These are phyloP conservation scores for Lutraria lutraria DNA, from an alignment of 2,888 invertebrate genomes.

Conservation along the genomic window DNA sequence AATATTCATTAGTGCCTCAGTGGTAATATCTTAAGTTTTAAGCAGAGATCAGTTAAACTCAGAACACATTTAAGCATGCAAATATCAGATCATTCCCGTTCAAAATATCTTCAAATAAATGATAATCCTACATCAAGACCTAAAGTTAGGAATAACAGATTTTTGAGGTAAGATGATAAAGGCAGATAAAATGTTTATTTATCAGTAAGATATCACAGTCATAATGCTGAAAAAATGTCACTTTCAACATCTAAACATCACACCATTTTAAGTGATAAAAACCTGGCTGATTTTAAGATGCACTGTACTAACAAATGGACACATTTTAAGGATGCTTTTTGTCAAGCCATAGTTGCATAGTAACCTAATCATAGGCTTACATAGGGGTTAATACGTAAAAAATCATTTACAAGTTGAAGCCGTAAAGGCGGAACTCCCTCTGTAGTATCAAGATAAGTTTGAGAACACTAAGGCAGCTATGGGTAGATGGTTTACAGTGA, in stretches of 20 bases:
- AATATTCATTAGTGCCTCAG: too few relatives aligned
- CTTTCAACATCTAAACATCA: conserved; percentile 1
- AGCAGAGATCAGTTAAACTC: too few relatives aligned
- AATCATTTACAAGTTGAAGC: background rate
- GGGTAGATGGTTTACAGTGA: background rate
- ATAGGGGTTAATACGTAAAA: background rate
- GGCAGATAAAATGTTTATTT: background rate
- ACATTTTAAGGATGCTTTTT: conserved; percentile 9
- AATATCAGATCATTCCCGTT: too few relatives aligned
- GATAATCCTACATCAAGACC: background rate
- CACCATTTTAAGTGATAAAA: conserved; percentile 18
- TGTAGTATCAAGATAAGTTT: conserved; percentile 1
- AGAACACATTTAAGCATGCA: too few relatives aligned
- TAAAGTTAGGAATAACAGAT: background rate
- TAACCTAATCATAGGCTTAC: background rate
- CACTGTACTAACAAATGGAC: background rate
- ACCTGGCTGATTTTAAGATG: background rate
- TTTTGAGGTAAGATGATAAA: background rate
- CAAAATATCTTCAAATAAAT: too few relatives aligned
- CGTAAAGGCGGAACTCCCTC: background rate
- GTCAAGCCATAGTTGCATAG: background rate
- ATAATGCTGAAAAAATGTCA: background rate
- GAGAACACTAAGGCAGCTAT: background rate
- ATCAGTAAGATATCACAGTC: background rate
- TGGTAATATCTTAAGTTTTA: too few relatives aligned